phyloP scores from a whole-genome alignment of 1,140 invertebrate species.

The Coelopa frigida region DNA sequence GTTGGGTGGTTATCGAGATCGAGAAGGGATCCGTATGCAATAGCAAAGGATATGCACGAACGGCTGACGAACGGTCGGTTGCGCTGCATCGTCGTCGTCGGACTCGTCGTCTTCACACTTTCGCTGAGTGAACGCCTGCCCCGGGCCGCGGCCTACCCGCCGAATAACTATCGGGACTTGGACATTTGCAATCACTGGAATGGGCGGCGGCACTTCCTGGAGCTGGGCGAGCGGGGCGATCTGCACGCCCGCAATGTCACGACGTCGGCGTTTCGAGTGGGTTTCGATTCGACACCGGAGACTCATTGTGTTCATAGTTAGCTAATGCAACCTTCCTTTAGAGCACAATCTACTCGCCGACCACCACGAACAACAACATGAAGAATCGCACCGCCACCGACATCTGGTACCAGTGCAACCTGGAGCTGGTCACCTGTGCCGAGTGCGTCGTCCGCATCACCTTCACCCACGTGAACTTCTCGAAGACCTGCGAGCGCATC shows the following conservation, averaged over 20 bases:
- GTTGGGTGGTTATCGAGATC: too few species aligned
- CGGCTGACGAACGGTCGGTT: too few species aligned
- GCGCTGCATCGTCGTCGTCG: too few species aligned
- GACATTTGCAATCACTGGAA: slow-evolving; percentile 57
- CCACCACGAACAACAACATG: slow-evolving; percentile 21
- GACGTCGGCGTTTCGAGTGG: slow-evolving; percentile 37
- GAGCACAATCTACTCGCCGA: slow-evolving; percentile 24
- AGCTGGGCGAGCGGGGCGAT: slow-evolving; percentile 54
- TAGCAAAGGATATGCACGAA: too few species aligned
- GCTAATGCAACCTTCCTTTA: slow-evolving; percentile 16
- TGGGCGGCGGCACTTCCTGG: slow-evolving; percentile 53
- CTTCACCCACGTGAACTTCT: slow-evolving; percentile 50
- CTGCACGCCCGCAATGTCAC: slow-evolving; percentile 52
- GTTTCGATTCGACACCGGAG: background rate
- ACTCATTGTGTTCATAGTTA: background rate
- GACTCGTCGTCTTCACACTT: background rate
- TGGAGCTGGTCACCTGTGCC: slow-evolving; percentile 64
- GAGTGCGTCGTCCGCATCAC: slow-evolving; percentile 59
- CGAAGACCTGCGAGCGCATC: slow-evolving; percentile 38
- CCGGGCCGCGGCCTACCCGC: slow-evolving; percentile 24
- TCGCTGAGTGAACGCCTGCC: slow-evolving; percentile 9
- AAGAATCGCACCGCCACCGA: slow-evolving; percentile 26
- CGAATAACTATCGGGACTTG: slow-evolving; percentile 43
- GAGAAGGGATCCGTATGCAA: too few species aligned
- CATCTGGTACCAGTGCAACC: slow-evolving; percentile 53